Conservation (phyloP, 2,888 invertebrate genomes). For the Tenodera sinensis region DNA sequence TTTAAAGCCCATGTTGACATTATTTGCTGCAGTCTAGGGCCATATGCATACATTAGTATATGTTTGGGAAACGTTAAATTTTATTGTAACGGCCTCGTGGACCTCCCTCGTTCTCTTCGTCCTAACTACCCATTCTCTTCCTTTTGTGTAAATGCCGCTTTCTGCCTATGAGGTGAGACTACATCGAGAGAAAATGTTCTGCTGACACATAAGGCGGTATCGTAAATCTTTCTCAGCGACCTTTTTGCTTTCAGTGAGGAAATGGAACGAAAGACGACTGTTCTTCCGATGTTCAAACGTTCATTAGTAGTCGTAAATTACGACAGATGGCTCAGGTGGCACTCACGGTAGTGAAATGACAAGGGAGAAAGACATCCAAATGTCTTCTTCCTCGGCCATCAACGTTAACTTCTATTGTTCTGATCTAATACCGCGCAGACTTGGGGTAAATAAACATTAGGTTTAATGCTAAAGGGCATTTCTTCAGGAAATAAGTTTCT, state of each 20-base stretch:
- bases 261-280: background rate
- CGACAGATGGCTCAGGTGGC: background rate
- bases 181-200: background rate
- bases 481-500: background rate
- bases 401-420: background rate
- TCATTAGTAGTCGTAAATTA: slow-evolving; percentile 6
- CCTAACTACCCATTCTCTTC: background rate
- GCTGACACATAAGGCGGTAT: background rate
- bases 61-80: background rate
- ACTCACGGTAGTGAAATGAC: background rate
- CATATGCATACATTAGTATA: background rate
- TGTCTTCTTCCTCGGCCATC: background rate
- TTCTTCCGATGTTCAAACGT: background rate
- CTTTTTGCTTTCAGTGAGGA: background rate
- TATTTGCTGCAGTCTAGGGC: background rate
- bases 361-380: background rate
- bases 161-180: background rate
- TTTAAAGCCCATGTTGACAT: background rate
- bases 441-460: background rate
- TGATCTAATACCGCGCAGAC: background rate
- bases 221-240: background rate
- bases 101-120: background rate
- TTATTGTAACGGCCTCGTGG: background rate
- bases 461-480: background rate
- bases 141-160: background rate